phyloP scores from a whole-genome alignment of 2,888 invertebrate genomes.

The Scelioninae gen. 1 region DNA sequence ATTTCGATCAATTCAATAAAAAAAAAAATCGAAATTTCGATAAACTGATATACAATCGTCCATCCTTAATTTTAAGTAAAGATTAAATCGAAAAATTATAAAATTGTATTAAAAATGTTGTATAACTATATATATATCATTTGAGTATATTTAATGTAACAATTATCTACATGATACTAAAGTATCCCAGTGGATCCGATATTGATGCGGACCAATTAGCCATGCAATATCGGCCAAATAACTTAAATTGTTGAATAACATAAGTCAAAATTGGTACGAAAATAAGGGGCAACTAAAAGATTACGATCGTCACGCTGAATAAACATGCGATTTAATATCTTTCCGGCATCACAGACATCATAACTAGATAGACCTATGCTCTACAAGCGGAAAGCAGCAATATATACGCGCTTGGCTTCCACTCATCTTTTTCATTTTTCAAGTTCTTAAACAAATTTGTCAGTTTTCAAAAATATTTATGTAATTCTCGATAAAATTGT shows the following conservation, averaged over 20 bases:
- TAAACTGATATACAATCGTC: no score
- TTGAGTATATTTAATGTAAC: neutral
- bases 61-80: no score
- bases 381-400: conserved; percentile 51
- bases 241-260: conserved; percentile 21
- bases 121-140: neutral
- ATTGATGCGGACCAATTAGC: conserved; percentile 32
- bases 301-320: conserved; percentile 29
- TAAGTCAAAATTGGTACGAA: conserved; percentile 39
- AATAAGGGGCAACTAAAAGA: conserved; percentile 26
- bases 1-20: no score
- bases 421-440: no score
- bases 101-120: neutral
- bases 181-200: conserved; percentile 27
- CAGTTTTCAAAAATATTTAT: no score
- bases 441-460: no score
- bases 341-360: conserved; percentile 57
- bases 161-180: conserved; percentile 23
- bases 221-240: conserved; percentile 47
- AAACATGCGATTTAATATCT: conserved; percentile 56
- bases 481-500: no score
- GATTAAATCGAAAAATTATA: no score
- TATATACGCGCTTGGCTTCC: no score
- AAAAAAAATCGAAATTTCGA: no score
- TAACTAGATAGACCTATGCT: conserved; percentile 59